Conservation (phyloP, 2,113 vertebrate species). For the Bujurquina vittata region DNA sequence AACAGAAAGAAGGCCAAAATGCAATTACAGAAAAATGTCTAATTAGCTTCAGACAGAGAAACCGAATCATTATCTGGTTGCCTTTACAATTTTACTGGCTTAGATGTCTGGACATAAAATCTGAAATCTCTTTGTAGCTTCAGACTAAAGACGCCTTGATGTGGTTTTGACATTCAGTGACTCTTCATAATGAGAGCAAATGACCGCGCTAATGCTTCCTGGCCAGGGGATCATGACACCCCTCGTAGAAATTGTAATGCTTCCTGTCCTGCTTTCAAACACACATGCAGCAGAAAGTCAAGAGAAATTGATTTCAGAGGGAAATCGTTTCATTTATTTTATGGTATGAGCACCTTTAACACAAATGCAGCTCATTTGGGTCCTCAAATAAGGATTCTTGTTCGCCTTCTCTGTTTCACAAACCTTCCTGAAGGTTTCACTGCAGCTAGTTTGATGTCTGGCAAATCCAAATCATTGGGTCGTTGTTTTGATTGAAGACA, state of each 20-base stretch:
- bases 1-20: slow-evolving; percentile 4
- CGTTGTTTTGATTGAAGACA: slow-evolving; percentile 27
- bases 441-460: slow-evolving; percentile 11
- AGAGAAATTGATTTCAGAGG: not conserved
- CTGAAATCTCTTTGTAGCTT: slow-evolving; percentile 9
- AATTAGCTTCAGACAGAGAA: slow-evolving; percentile 18
- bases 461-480: not conserved
- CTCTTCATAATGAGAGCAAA: slow-evolving; percentile 59
- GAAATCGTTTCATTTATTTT: not conserved
- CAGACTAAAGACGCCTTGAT: slow-evolving; percentile 34
- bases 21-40: slow-evolving; percentile 17
- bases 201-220: slow-evolving; percentile 49
- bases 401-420: slow-evolving; percentile 20
- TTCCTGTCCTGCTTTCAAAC: slow-evolving; percentile 22
- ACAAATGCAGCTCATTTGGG: not conserved
- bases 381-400: not conserved
- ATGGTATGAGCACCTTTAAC: not conserved
- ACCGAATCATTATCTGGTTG: slow-evolving; percentile 11
- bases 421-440: not conserved
- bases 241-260: slow-evolving; percentile 46
- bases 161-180: slow-evolving; percentile 61
- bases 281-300: slow-evolving; percentile 8
- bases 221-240: slow-evolving; percentile 46
- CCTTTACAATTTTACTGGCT: slow-evolving; percentile 16
- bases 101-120: slow-evolving; percentile 32